Base-by-base conservation (phyloP, 2,797 vertebrate genomes). In the Enteromius anoplus region DNA sequence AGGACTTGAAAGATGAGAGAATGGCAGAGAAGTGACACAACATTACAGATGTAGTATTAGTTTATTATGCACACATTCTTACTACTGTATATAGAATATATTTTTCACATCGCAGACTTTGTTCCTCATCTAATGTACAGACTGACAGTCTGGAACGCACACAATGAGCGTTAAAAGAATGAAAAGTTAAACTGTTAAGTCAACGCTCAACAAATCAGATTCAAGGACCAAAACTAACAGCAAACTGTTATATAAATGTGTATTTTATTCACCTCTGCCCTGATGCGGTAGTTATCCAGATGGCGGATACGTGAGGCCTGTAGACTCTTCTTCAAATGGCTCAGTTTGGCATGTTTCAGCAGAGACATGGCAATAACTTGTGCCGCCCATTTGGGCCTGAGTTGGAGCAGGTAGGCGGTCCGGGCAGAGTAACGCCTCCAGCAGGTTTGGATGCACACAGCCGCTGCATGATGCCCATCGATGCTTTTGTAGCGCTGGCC, bases 211-310 rank as follows among this genome's bases (percentile, higher is more conserved):
- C 71, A 2, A 10, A 40, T 58, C 1, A 58, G 32, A 75, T 58
- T 26, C 10, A 60, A 47, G 17, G 26, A 78, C 42, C 60, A 34
- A 11, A 78, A 51, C 17, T 32, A 79, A 53, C 19, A 23, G 32
- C 10, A 32, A 79, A 53, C 26, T 23, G 32, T 51, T 68, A n/a
- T 51, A 75, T 75, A 47, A 47, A 29, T 90, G 83, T 86, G 62
- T 42, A 88, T 53, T 76, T 60, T 7, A 85, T 88, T 88, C 92
- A 98, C 97, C 97, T 97, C 94, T 86, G 95, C 95, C 93, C 96
- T 95, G 83, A 89, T 91, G 89, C 87, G 93, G 85, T 94, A 95
- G 90, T 95, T 98, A 92, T 97, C 94, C 93, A 98, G 94, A 89
- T 98, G 96, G 88, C 89, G 92, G 32, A 88, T 90, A 1, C 93